These are phyloP conservation scores for Proctacanthus coquilletti DNA, from an alignment of 1,140 invertebrate genomes.

Conservation along the genomic window DNA sequence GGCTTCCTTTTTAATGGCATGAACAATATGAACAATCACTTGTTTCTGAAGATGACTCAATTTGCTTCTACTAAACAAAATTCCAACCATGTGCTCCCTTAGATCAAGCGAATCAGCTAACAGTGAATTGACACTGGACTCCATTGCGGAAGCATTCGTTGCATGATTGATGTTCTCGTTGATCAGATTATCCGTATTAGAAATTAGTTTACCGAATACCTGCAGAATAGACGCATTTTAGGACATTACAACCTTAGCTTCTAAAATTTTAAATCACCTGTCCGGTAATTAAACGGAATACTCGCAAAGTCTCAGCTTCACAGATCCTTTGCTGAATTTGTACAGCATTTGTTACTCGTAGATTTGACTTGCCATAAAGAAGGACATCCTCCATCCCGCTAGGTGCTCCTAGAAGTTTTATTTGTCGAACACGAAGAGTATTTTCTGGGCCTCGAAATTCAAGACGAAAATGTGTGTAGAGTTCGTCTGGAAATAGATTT, in stretches of 20 bases:
- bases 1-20: slow-evolving; percentile 81
- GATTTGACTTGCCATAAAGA: slow-evolving; percentile 15
- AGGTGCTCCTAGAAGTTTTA: slow-evolving; percentile 33
- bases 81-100: slow-evolving; percentile 92
- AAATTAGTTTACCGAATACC: slow-evolving; percentile 84
- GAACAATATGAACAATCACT: slow-evolving; percentile 86
- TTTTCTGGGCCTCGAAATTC: slow-evolving; percentile 86
- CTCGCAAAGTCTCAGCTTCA: slow-evolving; percentile 81
- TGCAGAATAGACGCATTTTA: no score
- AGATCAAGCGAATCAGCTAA: slow-evolving; percentile 44
- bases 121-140: slow-evolving; percentile 13
- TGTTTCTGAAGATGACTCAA: slow-evolving; percentile 89
- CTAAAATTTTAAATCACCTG: slow-evolving; percentile 42
- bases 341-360: slow-evolving; percentile 19
- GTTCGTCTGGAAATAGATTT: slow-evolving; percentile 14
- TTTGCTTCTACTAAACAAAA: slow-evolving; percentile 87
- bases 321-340: slow-evolving; percentile 74
- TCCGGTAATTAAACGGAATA: slow-evolving; percentile 85
- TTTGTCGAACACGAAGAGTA: slow-evolving; percentile 73
- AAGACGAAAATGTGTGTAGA: slow-evolving; percentile 41
- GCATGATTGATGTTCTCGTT: slow-evolving; percentile 26
- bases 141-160: slow-evolving; percentile 4
- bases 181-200: slow-evolving; percentile 28
- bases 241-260: no score
- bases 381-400: slow-evolving; percentile 32